phyloP scores from a whole-genome alignment of 2,113 vertebrate genomes.

The Indicator maculatus region DNA sequence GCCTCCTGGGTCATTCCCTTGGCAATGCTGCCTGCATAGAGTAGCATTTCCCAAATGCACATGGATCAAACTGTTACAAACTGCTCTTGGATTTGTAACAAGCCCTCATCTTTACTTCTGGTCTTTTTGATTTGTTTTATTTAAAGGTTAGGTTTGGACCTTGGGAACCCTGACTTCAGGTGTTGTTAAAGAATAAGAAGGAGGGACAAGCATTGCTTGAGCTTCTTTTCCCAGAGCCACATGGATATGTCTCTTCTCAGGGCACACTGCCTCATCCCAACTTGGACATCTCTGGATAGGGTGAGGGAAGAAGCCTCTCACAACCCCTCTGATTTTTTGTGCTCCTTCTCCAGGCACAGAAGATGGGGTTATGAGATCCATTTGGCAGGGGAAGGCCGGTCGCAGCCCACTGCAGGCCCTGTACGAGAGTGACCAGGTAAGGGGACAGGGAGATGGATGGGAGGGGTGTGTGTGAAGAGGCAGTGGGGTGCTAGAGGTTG shows the following conservation, averaged over 20 bases:
- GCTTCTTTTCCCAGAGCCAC: background rate
- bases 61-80: background rate
- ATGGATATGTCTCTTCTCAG: background rate
- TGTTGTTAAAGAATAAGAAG: background rate
- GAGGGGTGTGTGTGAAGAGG: accelerated
- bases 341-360: constrained; percentile 68
- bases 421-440: constrained; percentile 86
- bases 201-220: background rate
- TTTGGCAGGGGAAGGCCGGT: constrained; percentile 78
- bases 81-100: background rate
- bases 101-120: background rate
- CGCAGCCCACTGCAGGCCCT: constrained; percentile 87
- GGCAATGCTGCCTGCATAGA: background rate
- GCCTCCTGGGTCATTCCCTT: background rate
- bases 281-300: background rate
- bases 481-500: background rate
- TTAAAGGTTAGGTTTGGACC: background rate
- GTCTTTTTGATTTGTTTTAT: background rate
- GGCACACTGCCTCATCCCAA: background rate
- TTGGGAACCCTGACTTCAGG: background rate
- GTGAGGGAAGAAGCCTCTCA: background rate
- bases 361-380: constrained; percentile 52
- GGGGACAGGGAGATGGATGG: background rate
- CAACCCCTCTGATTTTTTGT: background rate
- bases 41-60: background rate